phyloP scores from a whole-genome alignment of 2,113 vertebrate genomes.

The Sarotherodon lohbergeri region DNA sequence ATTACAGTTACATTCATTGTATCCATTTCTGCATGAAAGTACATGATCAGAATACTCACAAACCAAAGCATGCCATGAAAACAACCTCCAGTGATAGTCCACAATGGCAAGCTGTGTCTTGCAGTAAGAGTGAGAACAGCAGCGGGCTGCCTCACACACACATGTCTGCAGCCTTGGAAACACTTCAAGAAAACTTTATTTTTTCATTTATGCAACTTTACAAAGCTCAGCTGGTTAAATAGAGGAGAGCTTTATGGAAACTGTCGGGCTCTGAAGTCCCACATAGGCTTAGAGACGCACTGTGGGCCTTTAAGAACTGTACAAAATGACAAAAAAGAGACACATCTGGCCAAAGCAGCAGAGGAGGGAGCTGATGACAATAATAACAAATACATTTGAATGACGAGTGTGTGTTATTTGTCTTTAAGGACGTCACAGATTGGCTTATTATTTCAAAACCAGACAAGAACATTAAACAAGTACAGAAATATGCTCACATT shows the following conservation, averaged over 20 bases:
- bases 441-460: not conserved
- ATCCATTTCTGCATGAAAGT: conserved; percentile 19
- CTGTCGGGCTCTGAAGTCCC: not conserved
- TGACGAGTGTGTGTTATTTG: not conserved
- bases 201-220: not conserved
- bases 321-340: not conserved
- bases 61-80: conserved; percentile 15
- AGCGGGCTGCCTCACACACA: conserved; percentile 28
- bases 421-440: not conserved
- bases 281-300: not conserved
- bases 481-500: not conserved
- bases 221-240: not conserved
- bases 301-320: accelerated
- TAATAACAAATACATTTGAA: not conserved
- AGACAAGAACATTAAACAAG: not conserved
- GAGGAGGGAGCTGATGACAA: not conserved
- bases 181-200: conserved; percentile 22
- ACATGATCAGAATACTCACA: conserved; percentile 29
- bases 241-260: not conserved
- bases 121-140: conserved; percentile 7
- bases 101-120: conserved; percentile 57
- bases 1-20: not conserved
- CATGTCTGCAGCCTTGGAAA: conserved; percentile 52
- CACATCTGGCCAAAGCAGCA: not conserved
- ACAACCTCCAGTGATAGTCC: conserved; percentile 2